Conservation (phyloP, 2,888 invertebrate species). For the Aricia artaxerxes region DNA sequence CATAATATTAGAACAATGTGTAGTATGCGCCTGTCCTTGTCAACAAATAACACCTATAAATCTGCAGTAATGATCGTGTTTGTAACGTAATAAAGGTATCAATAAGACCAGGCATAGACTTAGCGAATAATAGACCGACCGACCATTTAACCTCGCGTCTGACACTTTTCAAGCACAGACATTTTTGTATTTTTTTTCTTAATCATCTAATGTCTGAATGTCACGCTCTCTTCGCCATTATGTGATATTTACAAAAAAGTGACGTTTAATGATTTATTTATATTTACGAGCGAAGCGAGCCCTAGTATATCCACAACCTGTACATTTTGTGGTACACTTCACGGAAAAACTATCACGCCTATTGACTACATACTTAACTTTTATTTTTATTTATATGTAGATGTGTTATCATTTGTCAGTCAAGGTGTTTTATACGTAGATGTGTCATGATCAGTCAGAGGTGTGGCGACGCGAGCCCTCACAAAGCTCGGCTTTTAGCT, state of each 20-base stretch:
- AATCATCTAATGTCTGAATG: neutral
- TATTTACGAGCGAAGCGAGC: no score
- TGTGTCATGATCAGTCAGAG: no score
- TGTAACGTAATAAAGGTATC: slow-evolving; percentile 48
- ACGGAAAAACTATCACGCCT: no score
- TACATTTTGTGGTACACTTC: no score
- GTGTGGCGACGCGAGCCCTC: no score
- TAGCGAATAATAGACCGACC: slow-evolving; percentile 18
- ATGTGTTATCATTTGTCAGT: no score
- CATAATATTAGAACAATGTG: slow-evolving; percentile 1
- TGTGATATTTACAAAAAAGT: neutral
- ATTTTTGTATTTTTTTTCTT: neutral
- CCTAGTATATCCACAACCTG: no score
- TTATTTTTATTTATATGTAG: no score
- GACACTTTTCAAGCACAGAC: neutral
- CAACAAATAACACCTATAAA: slow-evolving; percentile 43
- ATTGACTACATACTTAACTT: no score
- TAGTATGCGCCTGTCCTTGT: slow-evolving; percentile 22
- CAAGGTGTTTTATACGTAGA: no score
- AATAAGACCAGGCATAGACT: slow-evolving; percentile 40
- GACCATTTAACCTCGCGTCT: neutral
- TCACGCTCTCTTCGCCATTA: neutral
- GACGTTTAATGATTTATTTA: neutral
- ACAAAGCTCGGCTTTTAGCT: no score
- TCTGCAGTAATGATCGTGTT: slow-evolving; percentile 45